Evolutionary conservation across 2,888 invertebrate genomes (phyloP), one percentile per base, ranked within the genome.

Genomic region (Eueremaeus valkanovi): DNA sequence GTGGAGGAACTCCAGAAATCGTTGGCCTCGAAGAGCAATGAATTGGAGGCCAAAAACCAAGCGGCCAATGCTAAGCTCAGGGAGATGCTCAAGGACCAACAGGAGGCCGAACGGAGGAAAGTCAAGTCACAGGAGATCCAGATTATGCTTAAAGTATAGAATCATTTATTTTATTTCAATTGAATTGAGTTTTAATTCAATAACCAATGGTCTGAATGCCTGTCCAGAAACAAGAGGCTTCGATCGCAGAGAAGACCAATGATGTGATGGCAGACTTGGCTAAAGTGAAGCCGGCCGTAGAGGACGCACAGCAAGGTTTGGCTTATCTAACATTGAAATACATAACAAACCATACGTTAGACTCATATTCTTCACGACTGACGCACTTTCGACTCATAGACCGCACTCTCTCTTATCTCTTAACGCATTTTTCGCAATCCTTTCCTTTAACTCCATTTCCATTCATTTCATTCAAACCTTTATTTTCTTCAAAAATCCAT

Each of bases 1-100:
- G 99, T 99, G 18, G 98, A 97, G 83, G 98, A 99, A 83, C 93
- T 99, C 90, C 99, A 99, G 84, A 97, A 96, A 85, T 96, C 96
- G 76, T 88, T 99, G 76, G 97, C 96, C 66, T 92, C 97, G 70
- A 99, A 99, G 85, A 92, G 95, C 75, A 82, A 82, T 68, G 87
- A 87, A 78, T 82, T 88, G 75, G 95, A 96, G 87, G 93, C 94
- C 58, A 99, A 99, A 86, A 99, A 99, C 83, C 95, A 95, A 83
- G 95, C 97, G 1, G 99, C 99, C 73, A 99, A 99, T 84, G 93
- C 94, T n/a, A 99, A 99, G 85, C 87, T 99, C 72, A 91, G 94
- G 79, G 97, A 99, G 84, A 99, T 99, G 99, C 93, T 98, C 70
- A 95, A 95, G 86, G 95, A 98, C 85, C 97, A 98, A 84, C 97